phyloP scores from a whole-genome alignment of 92 coral and sea anemone genomes.

The Phenganax stokvisi region DNA sequence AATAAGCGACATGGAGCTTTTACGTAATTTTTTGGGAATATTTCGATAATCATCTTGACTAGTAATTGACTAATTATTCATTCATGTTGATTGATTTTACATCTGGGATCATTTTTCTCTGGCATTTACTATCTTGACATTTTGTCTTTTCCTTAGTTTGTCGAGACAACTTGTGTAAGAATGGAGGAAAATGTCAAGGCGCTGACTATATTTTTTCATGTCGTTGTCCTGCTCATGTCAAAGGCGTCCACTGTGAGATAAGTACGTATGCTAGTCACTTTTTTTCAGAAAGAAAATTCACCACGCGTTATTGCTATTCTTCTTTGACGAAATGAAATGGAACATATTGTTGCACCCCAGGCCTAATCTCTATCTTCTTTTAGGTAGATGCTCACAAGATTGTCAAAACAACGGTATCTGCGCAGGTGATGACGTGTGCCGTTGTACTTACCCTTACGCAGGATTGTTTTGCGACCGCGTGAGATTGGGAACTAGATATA shows the following conservation, averaged over 20 bases:
- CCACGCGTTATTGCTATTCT: no score
- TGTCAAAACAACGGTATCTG: constrained; percentile 75
- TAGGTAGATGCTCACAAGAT: constrained; percentile 40
- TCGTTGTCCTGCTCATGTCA: constrained; percentile 19
- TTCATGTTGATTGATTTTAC: no score
- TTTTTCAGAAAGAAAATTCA: no score
- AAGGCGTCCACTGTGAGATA: constrained; percentile 40
- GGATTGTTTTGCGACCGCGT: constrained; percentile 55
- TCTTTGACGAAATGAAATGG: neutral
- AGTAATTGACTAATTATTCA: no score
- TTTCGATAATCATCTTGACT: no score
- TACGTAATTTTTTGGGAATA: no score
- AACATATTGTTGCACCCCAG: neutral
- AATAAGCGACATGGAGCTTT: no score
- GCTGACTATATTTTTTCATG: constrained; percentile 24
- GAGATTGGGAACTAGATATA: constrained; percentile 61
- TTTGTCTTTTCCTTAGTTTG: constrained; percentile 35
- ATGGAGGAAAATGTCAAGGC: constrained; percentile 34
- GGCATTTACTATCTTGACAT: neutral
- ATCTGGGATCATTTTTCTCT: no score
- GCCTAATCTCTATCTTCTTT: neutral
- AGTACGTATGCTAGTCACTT: constrained; percentile 7
- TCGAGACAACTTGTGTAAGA: constrained; percentile 29
- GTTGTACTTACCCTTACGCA: constrained; percentile 49
- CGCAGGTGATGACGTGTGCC: constrained; percentile 55